Evolutionary conservation across 37 sponge, comb jelly and placozoan species (phyloP), one percentile per base, ranked within the genome.

Genomic region (Bolinopsis microptera): DNA sequence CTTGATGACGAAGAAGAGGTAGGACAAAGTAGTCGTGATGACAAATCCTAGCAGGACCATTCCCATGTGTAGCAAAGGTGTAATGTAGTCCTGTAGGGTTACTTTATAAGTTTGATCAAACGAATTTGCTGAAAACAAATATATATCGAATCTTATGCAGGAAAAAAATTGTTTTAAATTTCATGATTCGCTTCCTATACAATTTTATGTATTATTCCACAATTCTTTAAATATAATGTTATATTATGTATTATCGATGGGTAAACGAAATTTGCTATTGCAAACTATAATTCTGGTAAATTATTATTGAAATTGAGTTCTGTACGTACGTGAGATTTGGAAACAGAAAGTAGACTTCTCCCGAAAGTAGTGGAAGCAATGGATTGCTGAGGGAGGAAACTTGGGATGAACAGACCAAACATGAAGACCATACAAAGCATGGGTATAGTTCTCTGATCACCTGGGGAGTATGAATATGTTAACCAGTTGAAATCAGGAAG

Each of bases 361-460:
- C 90, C 90, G 35, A 86, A 41, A 3, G 90, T 36, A 38, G 61
- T 41, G n/a, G 90, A 86, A 86, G 90, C 40, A 27, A 86, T 86
- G 90, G 90, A 24, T 24, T 86, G 36, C 22, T 39, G 41, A 39
- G 90, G 90, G n/a, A 86, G 32, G 90, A 86, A 34, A 25, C 61
- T 86, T 16, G 90, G 90, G 41, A 86, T 39, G 61, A 86, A 86
- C 16, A 86, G 90, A 0, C 90, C 90, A 40, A 86, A 86, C 90
- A 86, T 86, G 90, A 86, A 86, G 48, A 86, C 90, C 90, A 86
- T 86, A 39, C 90, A 86, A 25, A 86, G 26, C 90, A 86, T 86
- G 61, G 90, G 90, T 28, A 86, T 86, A 13, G 90, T 86, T 40
- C 90, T 86, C 61, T 86, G 90, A 27, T 86, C 90, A 41, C 90